A percentile compares a stretch with the other conserved stretches of the same genome.
Evolutionary conservation across 2,888 invertebrate species (phyloP).

Genomic region (Tachystola acroxantha): DNA sequence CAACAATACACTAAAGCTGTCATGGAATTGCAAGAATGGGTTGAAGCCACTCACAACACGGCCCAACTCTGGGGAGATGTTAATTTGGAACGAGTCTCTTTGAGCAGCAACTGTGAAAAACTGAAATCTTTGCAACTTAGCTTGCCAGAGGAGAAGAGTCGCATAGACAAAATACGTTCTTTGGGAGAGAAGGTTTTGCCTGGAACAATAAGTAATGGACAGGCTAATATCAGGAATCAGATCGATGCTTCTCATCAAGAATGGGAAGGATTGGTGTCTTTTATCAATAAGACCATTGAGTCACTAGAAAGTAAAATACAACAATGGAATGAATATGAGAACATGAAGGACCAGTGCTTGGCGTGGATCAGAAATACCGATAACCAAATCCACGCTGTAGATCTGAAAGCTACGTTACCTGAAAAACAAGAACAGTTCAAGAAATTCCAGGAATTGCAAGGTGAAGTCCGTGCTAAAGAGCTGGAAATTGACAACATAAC

Average conservation of each 20-base stretch:
- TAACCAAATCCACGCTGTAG: conserved; percentile 90
- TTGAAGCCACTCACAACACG: conserved; percentile 89
- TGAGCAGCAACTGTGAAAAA: conserved; percentile 92
- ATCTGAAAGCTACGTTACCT: conserved; percentile 87
- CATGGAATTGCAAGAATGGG: conserved; percentile 91
- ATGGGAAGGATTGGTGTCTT: conserved; percentile 90
- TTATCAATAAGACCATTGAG: conserved; percentile 87
- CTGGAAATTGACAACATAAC: conserved; percentile 95
- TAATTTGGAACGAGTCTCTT: conserved; percentile 88
- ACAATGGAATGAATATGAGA: conserved; percentile 95
- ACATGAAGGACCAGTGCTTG: conserved; percentile 89
- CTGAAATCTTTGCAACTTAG: conserved; percentile 87
- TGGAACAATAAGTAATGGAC: conserved; percentile 89
- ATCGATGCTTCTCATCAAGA: conserved; percentile 93
- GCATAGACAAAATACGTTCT: conserved; percentile 87
- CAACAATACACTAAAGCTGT: conserved; percentile 93
- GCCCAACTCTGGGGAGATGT: conserved; percentile 90
- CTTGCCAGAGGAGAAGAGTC: conserved; percentile 90
- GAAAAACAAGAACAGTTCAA: conserved; percentile 93
- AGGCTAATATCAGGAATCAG: conserved; percentile 90
- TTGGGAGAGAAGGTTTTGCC: conserved; percentile 95
- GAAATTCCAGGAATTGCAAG: conserved; percentile 87
- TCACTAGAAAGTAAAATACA: conserved; percentile 89
- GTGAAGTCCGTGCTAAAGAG: conserved; percentile 93
- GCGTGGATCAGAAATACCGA: conserved; percentile 94